These are phyloP conservation scores for Drosophila neotestacea DNA, from an alignment of 2,888 invertebrate genomes.

Conservation along the genomic window DNA sequence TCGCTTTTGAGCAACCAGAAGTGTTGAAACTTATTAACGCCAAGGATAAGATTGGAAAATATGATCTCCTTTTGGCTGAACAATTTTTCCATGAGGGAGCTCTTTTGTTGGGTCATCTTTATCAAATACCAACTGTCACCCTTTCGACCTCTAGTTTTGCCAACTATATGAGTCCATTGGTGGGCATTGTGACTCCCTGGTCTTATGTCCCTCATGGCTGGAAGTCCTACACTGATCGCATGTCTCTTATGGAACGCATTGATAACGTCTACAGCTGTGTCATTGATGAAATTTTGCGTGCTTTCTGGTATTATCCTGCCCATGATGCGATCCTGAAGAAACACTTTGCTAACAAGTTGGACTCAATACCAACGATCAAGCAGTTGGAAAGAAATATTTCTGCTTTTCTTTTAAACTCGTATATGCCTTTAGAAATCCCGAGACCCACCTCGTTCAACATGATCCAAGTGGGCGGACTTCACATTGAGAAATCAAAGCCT, in stretches of 20 bases:
- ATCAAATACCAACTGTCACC: slow-evolving; percentile 83
- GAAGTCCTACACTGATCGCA: slow-evolving; percentile 84
- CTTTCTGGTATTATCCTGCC: slow-evolving; percentile 72
- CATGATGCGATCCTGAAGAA: slow-evolving; percentile 75
- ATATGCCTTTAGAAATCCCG: slow-evolving; percentile 84
- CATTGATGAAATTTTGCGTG: slow-evolving; percentile 68
- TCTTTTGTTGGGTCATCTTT: slow-evolving; percentile 81
- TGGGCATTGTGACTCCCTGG: slow-evolving; percentile 85
- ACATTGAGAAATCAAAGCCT: slow-evolving; percentile 82
- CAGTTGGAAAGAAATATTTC: slow-evolving; percentile 85
- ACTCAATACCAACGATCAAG: slow-evolving; percentile 78
- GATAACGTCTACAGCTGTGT: slow-evolving; percentile 84
- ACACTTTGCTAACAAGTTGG: slow-evolving; percentile 67
- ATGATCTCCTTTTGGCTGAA: slow-evolving; percentile 84
- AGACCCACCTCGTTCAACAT: slow-evolving; percentile 84
- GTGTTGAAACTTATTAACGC: slow-evolving; percentile 70
- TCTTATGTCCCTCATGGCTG: slow-evolving; percentile 85
- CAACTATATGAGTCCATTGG: slow-evolving; percentile 83
- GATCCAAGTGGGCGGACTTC: slow-evolving; percentile 86
- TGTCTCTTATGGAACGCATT: slow-evolving; percentile 86
- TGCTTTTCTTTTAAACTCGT: slow-evolving; percentile 85
- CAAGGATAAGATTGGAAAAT: slow-evolving; percentile 73
- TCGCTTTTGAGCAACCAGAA: slow-evolving; percentile 72
- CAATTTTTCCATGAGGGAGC: slow-evolving; percentile 84
- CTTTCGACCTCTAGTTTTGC: slow-evolving; percentile 83